Percentiles rank a stretch among this genome's conserved stretches.
These are phyloP conservation scores for Gambelia wislizenii DNA, from an alignment of 2,797 vertebrate genomes.

Conservation along the genomic window DNA sequence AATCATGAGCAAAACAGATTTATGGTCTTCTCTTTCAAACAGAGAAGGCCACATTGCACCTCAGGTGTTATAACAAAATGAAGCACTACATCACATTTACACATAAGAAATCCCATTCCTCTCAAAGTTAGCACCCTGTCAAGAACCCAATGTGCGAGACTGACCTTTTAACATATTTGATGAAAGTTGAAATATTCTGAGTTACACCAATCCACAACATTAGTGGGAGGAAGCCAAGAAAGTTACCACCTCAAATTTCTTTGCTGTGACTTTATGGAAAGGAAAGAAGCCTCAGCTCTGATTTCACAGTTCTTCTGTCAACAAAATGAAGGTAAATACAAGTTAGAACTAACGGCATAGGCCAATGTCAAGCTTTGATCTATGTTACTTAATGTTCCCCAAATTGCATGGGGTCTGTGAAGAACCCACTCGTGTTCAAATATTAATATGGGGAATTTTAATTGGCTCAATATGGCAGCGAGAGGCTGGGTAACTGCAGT, in stretches of 20 bases:
- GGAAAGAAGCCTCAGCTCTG: neutral
- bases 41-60: neutral
- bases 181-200: neutral
- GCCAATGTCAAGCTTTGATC: neutral
- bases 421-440: no score
- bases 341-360: neutral
- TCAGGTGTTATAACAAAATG: constrained; percentile 32
- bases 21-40: neutral
- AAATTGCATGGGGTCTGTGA: no score
- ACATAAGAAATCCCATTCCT: constrained; percentile 4
- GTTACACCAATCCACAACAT: neutral
- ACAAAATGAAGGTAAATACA: neutral
- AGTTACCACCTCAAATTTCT: neutral
- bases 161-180: constrained; percentile 35
- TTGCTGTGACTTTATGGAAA: neutral
- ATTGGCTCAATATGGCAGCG: no score
- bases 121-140: neutral
- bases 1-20: neutral
- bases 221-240: neutral
- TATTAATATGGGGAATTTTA: no score
- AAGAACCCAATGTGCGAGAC: constrained; percentile 31
- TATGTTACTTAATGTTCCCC: neutral
- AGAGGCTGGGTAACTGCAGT: no score
- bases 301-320: neutral
- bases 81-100: constrained; percentile 8